Conservation (phyloP, 2,888 invertebrate species). For the Melanophora roralis region DNA sequence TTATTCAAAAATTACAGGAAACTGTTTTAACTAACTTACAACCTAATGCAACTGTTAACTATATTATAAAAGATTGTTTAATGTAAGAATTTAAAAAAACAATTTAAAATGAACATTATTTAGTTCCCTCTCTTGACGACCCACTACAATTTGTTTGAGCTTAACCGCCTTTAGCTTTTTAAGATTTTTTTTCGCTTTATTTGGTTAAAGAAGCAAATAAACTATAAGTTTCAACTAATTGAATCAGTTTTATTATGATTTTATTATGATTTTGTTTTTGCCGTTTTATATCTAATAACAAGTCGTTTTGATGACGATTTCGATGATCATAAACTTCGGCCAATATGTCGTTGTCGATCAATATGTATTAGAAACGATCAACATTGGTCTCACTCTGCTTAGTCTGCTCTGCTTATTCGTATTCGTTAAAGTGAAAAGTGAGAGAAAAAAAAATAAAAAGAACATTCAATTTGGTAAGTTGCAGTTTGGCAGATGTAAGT, state of each 20-base stretch:
- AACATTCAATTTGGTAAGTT: conserved; percentile 23
- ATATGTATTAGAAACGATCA: background rate
- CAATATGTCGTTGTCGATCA: background rate
- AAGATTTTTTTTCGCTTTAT: background rate
- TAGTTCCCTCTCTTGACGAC: no score
- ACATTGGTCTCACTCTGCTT: background rate
- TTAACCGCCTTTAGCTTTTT: no score
- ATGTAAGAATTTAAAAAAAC: no score
- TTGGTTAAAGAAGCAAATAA: conserved; percentile 15
- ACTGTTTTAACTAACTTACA: no score
- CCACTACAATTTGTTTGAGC: no score
- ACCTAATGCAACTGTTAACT: no score
- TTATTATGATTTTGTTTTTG: conserved; percentile 11
- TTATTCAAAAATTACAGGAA: no score
- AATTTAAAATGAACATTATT: no score
- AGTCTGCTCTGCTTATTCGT: conserved; percentile 20
- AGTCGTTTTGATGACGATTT: conserved; percentile 14
- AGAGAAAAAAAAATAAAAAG: conserved; percentile 44
- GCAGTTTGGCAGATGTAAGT: conserved; percentile 1
- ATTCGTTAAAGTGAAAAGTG: conserved; percentile 26
- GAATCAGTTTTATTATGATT: background rate
- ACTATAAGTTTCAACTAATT: conserved; percentile 20
- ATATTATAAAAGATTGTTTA: no score
- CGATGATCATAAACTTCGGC: conserved; percentile 32
- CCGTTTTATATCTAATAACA: conserved; percentile 21